These are phyloP conservation scores for Sterrhoptilus dennistouni DNA, from an alignment of 2,113 vertebrate genomes.

Conservation along the genomic window DNA sequence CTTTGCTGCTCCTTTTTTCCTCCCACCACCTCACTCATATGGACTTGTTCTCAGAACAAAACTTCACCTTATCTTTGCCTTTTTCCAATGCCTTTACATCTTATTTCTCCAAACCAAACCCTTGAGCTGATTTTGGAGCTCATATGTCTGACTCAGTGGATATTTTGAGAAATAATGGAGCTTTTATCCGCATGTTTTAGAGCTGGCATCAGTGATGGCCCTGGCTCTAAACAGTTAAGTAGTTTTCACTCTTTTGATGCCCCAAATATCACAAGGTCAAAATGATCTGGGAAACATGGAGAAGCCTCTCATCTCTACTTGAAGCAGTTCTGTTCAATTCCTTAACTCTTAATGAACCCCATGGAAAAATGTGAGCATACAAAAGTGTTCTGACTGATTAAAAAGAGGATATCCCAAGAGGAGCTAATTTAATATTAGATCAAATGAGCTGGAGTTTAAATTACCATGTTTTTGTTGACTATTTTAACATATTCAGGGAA, in stretches of 20 bases:
- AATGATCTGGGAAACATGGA: not conserved
- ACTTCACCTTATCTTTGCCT: not conserved
- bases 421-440: conserved; percentile 67
- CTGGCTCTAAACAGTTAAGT: not conserved
- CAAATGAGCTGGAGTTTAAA: conserved; percentile 60
- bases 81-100: not conserved
- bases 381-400: conserved; percentile 50
- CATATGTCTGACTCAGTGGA: not conserved
- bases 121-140: not conserved
- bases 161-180: not conserved
- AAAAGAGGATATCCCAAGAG: conserved; percentile 52
- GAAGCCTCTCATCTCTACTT: conserved; percentile 27
- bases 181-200: not conserved
- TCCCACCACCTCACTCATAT: not conserved
- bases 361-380: conserved; percentile 24
- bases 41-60: not conserved
- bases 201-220: not conserved
- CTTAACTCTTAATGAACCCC: conserved; percentile 51
- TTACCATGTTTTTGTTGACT: conserved; percentile 69
- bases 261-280: conserved; percentile 22
- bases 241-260: not conserved
- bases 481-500: conserved; percentile 61
- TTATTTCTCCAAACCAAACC: not conserved
- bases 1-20: not conserved
- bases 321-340: conserved; percentile 24